Conservation (phyloP, 2,888 invertebrate species). For the Ditylenchus weischeri region DNA sequence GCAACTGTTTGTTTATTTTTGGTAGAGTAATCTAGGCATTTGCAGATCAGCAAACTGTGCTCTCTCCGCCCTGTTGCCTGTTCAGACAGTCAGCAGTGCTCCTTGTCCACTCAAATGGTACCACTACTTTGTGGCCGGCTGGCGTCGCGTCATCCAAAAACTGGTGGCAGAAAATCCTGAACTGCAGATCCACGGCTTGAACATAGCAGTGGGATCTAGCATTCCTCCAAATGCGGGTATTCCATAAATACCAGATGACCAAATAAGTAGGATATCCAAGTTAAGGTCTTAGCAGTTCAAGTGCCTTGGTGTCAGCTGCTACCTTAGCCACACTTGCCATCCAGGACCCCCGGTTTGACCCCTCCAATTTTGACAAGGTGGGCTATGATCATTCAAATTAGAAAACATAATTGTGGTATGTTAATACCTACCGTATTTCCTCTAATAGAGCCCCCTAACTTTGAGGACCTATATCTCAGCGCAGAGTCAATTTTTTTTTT, state of each 20-base stretch:
- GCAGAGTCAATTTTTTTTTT: no score
- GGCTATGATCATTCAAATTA: neutral
- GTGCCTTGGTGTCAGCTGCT: conserved; percentile 90
- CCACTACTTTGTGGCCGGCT: conserved; percentile 88
- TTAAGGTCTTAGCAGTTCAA: conserved; percentile 93
- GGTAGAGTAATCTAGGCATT: neutral
- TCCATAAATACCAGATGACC: no score
- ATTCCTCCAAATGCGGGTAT: conserved; percentile 67
- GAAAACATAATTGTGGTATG: no score
- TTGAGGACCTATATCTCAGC: no score
- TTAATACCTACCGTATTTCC: no score
- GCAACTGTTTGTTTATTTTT: no score
- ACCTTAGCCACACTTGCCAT: conserved; percentile 74
- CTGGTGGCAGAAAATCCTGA: conserved; percentile 16
- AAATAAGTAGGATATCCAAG: conserved; percentile 64
- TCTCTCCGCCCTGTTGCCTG: neutral
- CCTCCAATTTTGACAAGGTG: conserved; percentile 5
- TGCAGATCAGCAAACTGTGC: conserved; percentile 13
- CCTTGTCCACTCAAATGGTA: conserved; percentile 68
- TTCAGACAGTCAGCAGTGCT: neutral
- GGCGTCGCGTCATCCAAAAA: conserved; percentile 77
- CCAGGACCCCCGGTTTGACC: neutral
- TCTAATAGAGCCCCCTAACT: no score
- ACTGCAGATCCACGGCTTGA: conserved; percentile 38
- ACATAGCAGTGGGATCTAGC: conserved; percentile 61